These are phyloP conservation scores for Sinocyclocheilus maitianheensis DNA, from an alignment of 2,113 vertebrate species.

Conservation along the genomic window DNA sequence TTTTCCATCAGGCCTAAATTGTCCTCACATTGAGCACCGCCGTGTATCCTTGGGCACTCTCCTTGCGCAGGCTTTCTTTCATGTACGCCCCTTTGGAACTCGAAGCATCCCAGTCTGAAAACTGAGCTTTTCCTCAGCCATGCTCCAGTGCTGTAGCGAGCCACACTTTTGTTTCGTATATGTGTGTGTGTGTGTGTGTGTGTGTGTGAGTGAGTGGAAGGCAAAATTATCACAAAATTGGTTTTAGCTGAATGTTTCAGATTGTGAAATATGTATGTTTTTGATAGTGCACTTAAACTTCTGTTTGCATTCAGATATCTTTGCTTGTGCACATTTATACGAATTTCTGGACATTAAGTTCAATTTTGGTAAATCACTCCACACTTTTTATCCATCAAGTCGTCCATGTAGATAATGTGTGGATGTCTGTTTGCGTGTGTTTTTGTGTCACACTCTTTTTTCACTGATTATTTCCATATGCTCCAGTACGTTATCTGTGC, in stretches of 20 bases:
- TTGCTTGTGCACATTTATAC: background rate
- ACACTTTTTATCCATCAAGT: background rate
- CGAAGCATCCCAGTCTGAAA: slow-evolving; percentile 79
- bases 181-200: no score
- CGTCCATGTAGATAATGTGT: slow-evolving; percentile 16
- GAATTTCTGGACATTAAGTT: background rate
- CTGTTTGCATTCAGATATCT: slow-evolving; percentile 23
- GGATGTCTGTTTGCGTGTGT: slow-evolving; percentile 45
- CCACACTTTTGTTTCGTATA: slow-evolving; percentile 48
- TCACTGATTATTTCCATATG: slow-evolving; percentile 71
- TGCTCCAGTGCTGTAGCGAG: slow-evolving; percentile 68
- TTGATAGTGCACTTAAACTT: background rate
- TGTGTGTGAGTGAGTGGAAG: background rate
- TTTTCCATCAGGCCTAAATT: slow-evolving; percentile 81
- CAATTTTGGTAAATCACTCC: background rate
- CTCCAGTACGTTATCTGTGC: slow-evolving; percentile 69
- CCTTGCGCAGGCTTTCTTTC: slow-evolving; percentile 77
- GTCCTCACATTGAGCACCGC: slow-evolving; percentile 79
- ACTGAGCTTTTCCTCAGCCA: slow-evolving; percentile 75
- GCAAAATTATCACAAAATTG: slow-evolving; percentile 7
- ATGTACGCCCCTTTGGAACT: slow-evolving; percentile 81
- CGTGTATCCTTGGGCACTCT: slow-evolving; percentile 80
- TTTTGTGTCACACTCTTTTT: slow-evolving; percentile 50
- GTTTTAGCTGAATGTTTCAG: slow-evolving; percentile 27
- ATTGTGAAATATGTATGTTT: background rate